Evolutionary conservation across 2,888 invertebrate genomes (phyloP).

Genomic region (Pterobdella sp.): DNA sequence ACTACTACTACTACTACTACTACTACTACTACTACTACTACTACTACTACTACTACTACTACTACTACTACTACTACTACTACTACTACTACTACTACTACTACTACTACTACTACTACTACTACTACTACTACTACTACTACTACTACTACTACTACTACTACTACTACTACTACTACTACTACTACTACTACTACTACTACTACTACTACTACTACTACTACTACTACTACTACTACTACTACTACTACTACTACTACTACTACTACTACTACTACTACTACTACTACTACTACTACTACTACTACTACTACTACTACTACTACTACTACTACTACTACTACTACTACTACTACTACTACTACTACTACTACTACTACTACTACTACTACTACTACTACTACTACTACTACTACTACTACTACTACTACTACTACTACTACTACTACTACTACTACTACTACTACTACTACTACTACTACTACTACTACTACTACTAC

Average conservation of each 20-base stretch:
- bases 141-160: not conserved
- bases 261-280: slow-evolving; percentile 1
- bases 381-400: slow-evolving; percentile 14
- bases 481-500: slow-evolving; percentile 1
- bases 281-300: slow-evolving; percentile 1
- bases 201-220: not conserved
- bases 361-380: slow-evolving; percentile 16
- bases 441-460: not conserved
- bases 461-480: not conserved
- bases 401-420: slow-evolving; percentile 16
- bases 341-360: slow-evolving; percentile 16
- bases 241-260: not conserved
- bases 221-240: not conserved
- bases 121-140: not conserved
- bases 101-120: not conserved
- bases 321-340: not conserved
- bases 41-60: slow-evolving; percentile 1
- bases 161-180: slow-evolving; percentile 1
- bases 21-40: slow-evolving; percentile 1
- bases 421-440: not conserved
- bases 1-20: not conserved
- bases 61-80: not conserved
- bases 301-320: not conserved
- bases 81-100: not conserved
- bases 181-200: slow-evolving; percentile 1